Evolutionary conservation across 2,113 vertebrate genomes (phyloP).

Genomic region (Ceyx margarethae): DNA sequence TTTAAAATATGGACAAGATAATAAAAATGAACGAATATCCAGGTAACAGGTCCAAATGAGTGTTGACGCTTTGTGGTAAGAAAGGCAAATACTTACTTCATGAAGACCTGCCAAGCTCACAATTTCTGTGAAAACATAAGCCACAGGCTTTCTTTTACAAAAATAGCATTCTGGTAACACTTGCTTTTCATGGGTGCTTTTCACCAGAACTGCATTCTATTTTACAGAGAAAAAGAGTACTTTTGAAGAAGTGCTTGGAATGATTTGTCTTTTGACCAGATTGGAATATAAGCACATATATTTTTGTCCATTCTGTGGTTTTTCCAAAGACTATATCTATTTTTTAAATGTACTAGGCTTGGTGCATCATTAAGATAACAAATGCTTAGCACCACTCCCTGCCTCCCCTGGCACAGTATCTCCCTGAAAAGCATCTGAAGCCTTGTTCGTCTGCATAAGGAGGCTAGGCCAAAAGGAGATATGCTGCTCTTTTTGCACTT

Average conservation of each 20-base stretch:
- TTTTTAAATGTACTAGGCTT: not conserved
- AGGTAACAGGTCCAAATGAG: not conserved
- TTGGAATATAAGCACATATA: not conserved
- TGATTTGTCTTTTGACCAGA: not conserved
- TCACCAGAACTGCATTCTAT: not conserved
- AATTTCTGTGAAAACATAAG: slow-evolving; percentile 9
- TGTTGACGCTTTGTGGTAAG: slow-evolving; percentile 7
- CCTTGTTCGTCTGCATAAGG: not conserved
- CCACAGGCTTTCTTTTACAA: not conserved
- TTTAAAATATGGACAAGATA: not conserved
- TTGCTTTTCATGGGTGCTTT: not conserved
- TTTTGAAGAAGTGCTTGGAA: not conserved
- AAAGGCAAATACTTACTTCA: slow-evolving; percentile 18
- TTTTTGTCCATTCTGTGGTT: not conserved
- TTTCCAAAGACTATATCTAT: not conserved
- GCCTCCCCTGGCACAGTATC: not conserved
- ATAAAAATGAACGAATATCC: not conserved
- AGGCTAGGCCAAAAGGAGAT: not conserved
- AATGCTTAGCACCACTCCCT: not conserved
- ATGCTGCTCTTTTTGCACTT: not conserved
- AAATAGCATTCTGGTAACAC: not conserved
- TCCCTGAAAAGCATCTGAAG: not conserved
- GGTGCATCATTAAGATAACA: not conserved
- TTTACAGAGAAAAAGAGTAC: not conserved
- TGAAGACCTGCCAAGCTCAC: not conserved